phyloP scores from a whole-genome alignment of 2,888 invertebrate species.

The Mesodorylaimus sp. region DNA sequence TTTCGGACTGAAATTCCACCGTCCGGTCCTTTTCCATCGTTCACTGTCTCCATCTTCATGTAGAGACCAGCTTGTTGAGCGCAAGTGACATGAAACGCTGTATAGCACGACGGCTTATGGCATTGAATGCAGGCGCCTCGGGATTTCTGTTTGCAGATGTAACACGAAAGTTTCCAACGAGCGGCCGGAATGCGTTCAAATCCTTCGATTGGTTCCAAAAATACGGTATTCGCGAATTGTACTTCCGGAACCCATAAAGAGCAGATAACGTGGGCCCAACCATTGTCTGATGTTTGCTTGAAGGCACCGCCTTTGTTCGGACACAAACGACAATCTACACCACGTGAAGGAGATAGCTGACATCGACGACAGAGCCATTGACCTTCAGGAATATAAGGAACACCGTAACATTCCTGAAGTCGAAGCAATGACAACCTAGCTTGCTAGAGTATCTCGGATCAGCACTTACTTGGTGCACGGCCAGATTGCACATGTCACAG shows the following conservation, averaged over 20 bases:
- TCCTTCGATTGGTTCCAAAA: conserved; percentile 76
- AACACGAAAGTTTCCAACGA: conserved; percentile 85
- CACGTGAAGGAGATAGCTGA: conserved; percentile 78
- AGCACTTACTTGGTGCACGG: conserved; percentile 61
- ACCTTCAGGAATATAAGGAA: conserved; percentile 87
- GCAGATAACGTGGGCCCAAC: conserved; percentile 97
- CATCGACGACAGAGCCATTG: conserved; percentile 94
- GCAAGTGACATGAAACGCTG: conserved; percentile 94
- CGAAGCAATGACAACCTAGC: background rate
- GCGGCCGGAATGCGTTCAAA: conserved; percentile 86
- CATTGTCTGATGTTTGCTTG: conserved; percentile 82
- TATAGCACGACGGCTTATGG: conserved; percentile 48
- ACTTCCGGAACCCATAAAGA: conserved; percentile 93
- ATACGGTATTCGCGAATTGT: conserved; percentile 70
- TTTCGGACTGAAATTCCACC: conserved; percentile 49
- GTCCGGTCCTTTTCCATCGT: conserved; percentile 30
- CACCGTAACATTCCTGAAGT: conserved; percentile 71
- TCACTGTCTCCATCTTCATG: conserved; percentile 88
- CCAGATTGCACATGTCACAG: conserved; percentile 98
- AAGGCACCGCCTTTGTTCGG: conserved; percentile 95
- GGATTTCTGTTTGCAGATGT: conserved; percentile 61
- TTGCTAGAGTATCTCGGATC: background rate
- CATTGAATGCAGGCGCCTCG: conserved; percentile 96
- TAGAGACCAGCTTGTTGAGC: conserved; percentile 79
- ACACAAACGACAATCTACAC: conserved; percentile 91